Base-by-base conservation (phyloP, 1,140 invertebrate genomes). In the Drosophila suzukii region DNA sequence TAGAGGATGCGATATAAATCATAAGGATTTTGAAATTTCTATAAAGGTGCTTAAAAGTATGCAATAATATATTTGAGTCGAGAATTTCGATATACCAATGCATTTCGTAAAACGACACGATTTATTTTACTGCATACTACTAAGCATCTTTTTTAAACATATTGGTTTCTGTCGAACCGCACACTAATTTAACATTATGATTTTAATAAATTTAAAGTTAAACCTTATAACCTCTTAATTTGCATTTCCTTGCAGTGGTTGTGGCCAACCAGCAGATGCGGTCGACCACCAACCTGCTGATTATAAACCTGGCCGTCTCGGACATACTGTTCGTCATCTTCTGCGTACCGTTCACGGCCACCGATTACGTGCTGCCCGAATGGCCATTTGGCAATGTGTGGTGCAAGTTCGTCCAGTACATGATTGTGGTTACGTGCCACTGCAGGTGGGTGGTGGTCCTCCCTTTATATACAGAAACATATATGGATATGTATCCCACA, bases 301-400 rank as follows among this genome's bases (percentile, higher is more conserved):
- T 99, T 67, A 96, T 97, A 63, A 97, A 97, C 90, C 92, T 97
- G 50, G 97, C 97, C 1, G 94, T 97, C 17, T 98, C 98, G 6
- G 98, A 99, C 92, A 93, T 99, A 8, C 94, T 98, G 6, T 99
- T 99, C 92, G 97, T 99, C 41, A 95, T 98, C 47, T 98, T 99
- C 92, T 99, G 98, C 93, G 97, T 99, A 32, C 91, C 91, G 8
- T 92, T 92, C 53, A 92, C 91, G 11, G 91, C 91, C 44, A 88
- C 98, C 90, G 97, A 98, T 83, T 98, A 98, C 92, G 96, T 97
- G 0, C 93, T 97, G 78, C 95, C 96, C 0, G 95, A 95, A 90
- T 99, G 98, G 98, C 97, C 97, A 0, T 98, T 98, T 90, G 97
- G 98, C 10, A 95, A 96, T 79, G 91, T 96, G 60, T 98, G 97